Evolutionary conservation across 1,140 invertebrate species (phyloP), one percentile per base, ranked within the genome.

Genomic region (Drosophila repleta): DNA sequence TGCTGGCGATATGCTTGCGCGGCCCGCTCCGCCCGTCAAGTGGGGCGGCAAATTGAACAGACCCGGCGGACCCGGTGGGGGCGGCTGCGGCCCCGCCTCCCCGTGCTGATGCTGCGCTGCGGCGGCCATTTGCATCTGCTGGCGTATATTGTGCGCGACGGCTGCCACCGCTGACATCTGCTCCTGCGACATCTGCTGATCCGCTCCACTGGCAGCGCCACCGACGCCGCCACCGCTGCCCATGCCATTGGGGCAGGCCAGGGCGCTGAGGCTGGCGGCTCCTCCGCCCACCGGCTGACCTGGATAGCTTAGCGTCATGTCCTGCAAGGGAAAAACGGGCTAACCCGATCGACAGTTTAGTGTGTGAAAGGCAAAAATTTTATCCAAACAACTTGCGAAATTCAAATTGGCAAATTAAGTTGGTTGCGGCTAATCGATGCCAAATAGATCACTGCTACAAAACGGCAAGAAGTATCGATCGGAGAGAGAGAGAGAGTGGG

Each of bases 121-220:
- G 7, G 94, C 95, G 11, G 94, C 94, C 94, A 95, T 95, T 88
- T 93, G 94, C 94, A 96, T 95, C 87, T 95, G 95, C 74, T 96
- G 95, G 51, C 95, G 92, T 18, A 95, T 91, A 64, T 94, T 94
- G 93, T 94, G 94, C 0, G 94, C 94, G 29, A 91, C 91, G 20
- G 90, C 91, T 7, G 91, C 91, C 15, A 92, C 91, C 7, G 91
- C 90, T 13, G 91, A 90, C 32, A 90, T 90, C 8, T 91, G 90
- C 49, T 92, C 91, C 56, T 91, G 90, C 5, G 91, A 81, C 90
- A 92, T 91, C 52, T 90, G 90, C 48, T 80, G 76, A 15, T 82
- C 80, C 73, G 10, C 64, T 10, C 68, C 66, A 3, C 35, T 56
- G 5, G 64, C 76, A 18, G 51, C 63, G 1, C 53, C 63, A 7